Base-by-base conservation (phyloP, 2,797 vertebrate species). In the Phrynocephalus forsythii region DNA sequence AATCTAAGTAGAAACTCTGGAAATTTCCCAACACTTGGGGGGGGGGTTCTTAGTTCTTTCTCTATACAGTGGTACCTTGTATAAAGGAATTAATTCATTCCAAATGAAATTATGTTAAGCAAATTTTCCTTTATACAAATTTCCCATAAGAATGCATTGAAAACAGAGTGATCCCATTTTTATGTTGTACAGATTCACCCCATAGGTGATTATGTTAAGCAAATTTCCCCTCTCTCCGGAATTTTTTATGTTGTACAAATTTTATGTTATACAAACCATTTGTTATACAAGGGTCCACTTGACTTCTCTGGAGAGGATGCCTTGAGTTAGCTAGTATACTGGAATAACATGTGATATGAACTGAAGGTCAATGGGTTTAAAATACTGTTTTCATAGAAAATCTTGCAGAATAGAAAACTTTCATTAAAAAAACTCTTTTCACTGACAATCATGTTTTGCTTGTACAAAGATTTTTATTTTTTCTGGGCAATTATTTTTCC, bases 391-490 rank as follows among this genome's bases (percentile, higher is more conserved):
- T 0, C 66, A 69, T 20, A 56, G 76, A 68, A 9, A 77, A 67
- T 69, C 26, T 60, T 5, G 24, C 11, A 76, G 33, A 75, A 26
- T n/a, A 60, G 20, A n/a, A 73, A 60, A 33, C 28, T 48, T 44
- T 38, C 6, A 48, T 67, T 72, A 1, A 44, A 71, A 68, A 77
- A 75, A 30, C 68, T 56, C 67, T 16, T 38, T n/a, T 56, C 28
- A 66, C 50, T 75, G 52, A 86, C 76, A 79, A 60, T 86, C 52
- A 33, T 44, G n/a, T 80, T 60, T 86, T 16, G 33, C 24, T 44
- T 76, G 20, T 50, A 68, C 28, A 68, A 63, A 50, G 9, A 75
- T 82, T 87, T 72, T 76, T 75, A 30, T 24, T 73, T 44, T 28
- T 85, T 77, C 63, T 56, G 24, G 67, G 8, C 63, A 78, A 83